phyloP scores from a whole-genome alignment of 2,113 vertebrate genomes.

The Corydoras sp. region DNA sequence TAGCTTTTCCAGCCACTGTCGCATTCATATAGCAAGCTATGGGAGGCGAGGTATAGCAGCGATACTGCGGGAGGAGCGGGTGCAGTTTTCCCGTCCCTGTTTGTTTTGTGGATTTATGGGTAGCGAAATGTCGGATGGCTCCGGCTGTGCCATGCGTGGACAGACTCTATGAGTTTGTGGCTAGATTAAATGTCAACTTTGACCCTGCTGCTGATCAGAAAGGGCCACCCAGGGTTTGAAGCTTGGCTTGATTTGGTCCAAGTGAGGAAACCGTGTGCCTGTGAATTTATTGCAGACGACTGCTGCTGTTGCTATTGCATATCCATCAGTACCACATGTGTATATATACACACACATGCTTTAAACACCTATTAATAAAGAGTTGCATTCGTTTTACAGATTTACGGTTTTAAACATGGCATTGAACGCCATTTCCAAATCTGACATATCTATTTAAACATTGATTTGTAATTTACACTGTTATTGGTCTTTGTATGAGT shows the following conservation, averaged over 20 bases:
- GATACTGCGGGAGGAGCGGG: background rate
- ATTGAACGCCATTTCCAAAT: too few relatives aligned
- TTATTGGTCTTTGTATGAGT: too few relatives aligned
- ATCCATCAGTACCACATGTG: too few relatives aligned
- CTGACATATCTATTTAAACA: too few relatives aligned
- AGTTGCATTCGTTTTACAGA: too few relatives aligned
- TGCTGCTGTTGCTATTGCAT: slow-evolving; percentile 2
- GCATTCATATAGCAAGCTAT: slow-evolving; percentile 28
- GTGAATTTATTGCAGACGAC: slow-evolving; percentile 33
- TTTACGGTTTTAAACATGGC: too few relatives aligned
- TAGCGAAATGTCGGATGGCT: slow-evolving; percentile 39
- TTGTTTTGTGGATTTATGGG: slow-evolving; percentile 50
- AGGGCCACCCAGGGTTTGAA: slow-evolving; percentile 36
- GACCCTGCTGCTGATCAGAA: slow-evolving; percentile 43
- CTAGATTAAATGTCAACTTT: slow-evolving; percentile 46
- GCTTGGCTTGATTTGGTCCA: slow-evolving; percentile 35
- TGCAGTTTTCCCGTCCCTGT: slow-evolving; percentile 32
- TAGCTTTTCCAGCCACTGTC: slow-evolving; percentile 42
- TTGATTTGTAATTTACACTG: too few relatives aligned
- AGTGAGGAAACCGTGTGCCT: slow-evolving; percentile 26
- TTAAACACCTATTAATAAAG: background rate
- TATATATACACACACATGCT: slow-evolving; percentile 10
- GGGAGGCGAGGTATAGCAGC: slow-evolving; percentile 23
- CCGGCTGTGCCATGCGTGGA: slow-evolving; percentile 34
- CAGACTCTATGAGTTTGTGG: slow-evolving; percentile 37